Conservation (phyloP, 1,140 invertebrate genomes). For the Penaeus indicus region DNA sequence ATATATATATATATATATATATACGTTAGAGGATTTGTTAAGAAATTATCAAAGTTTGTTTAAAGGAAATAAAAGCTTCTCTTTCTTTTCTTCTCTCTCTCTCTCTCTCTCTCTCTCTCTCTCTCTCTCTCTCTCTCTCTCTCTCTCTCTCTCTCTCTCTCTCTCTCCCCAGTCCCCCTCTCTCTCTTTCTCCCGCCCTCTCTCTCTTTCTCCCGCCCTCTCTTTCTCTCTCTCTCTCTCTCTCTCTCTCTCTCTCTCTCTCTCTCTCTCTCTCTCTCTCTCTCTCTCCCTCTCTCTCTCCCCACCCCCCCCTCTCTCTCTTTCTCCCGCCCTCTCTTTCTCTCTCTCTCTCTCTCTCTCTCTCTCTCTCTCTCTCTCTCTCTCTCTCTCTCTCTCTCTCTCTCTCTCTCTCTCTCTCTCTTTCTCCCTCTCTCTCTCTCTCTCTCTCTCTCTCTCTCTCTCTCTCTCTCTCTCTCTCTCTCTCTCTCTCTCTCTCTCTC, state of each 20-base stretch:
- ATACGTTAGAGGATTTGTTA: background rate
- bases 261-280: no score
- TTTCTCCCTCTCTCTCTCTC: no score
- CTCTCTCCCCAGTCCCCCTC: no score
- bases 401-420: slow-evolving; percentile 3
- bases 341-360: slow-evolving; percentile 9
- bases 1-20: slow-evolving; percentile 14
- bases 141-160: no score
- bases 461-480: slow-evolving; percentile 9
- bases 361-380: slow-evolving; percentile 9
- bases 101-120: no score
- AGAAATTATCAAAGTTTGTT: background rate
- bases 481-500: slow-evolving; percentile 9
- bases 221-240: no score
- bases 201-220: no score
- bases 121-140: slow-evolving; percentile 10
- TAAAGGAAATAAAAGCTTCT: slow-evolving; percentile 6
- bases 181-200: slow-evolving; percentile 1
- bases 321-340: no score
- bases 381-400: no score
- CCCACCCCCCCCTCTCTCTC: no score
- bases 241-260: slow-evolving; percentile 10
- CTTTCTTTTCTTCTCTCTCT: slow-evolving; percentile 11
- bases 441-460: no score
- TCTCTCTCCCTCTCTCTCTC: no score